Evolutionary conservation across 1,140 invertebrate species (phyloP), one percentile per base, ranked within the genome.

Genomic region (Epicauta chinensis): DNA sequence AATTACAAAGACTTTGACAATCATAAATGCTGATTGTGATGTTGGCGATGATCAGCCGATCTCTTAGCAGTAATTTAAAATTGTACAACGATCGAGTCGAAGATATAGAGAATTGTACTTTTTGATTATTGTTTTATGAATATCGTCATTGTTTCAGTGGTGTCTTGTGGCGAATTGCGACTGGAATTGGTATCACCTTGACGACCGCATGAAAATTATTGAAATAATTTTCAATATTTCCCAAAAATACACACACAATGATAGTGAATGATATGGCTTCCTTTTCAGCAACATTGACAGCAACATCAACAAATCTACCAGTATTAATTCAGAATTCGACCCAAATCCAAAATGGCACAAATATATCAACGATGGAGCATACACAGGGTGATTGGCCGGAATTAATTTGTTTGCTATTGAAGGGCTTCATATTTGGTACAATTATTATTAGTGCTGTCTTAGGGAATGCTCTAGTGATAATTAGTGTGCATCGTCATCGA

Each of bases 381-480:
- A 50, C 56, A 0, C 61, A 68, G 63, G 54, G 66, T 12, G 71
- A 68, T 60, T 78, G 76, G 77, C 52, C 72, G 11, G 73, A 77
- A 50, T 53, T 75, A 13, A 64, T 84, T 38, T 61, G 80, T 3
- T 71, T 84, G 37, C 73, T 87, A 37, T 60, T 89, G 41, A 89
- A 89, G 63, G 79, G 80, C 1, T 77, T 86, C 60, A 78, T 88
- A 51, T 90, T 92, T 77, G 79, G 79, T 37, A 79, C 79, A 50
- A 92, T 96, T 66, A 94, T 96, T 60, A 74, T 89, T 30, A 83
- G 86, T 41, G 91, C 92, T 0, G 80, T 95, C 3, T 75, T 94
- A 16, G 92, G 92, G 17, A 96, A 93, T 74, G 82, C 87, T 0
- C 72, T 92, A 45, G 89, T 92, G 56, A 90, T 91, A 60, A 83